Base-by-base conservation (phyloP, 1,140 invertebrate species). In the Helicoverpa armigera region DNA sequence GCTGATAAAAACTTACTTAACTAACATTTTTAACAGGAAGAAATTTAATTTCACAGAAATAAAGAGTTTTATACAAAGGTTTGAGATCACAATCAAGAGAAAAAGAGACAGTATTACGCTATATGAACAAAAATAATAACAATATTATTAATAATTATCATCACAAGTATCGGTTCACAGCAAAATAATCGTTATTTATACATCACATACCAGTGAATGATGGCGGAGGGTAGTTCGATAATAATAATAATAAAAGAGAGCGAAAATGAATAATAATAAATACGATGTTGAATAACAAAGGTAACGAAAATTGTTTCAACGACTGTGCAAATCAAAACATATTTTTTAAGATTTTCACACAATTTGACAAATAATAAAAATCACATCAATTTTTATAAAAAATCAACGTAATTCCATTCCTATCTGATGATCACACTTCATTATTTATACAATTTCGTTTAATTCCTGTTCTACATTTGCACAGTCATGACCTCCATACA, bases 151-250 rank as follows among this genome's bases (percentile, higher is more conserved):
- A 82, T 79, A 29, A 81, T 84, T 78, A 81, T 70, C 79, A 89
- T 90, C 87, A 91, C 88, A 90, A 80, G 61, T 83, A 80, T 75
- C 77, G 83, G 86, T 89, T 90, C 88, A 89, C 83, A 90, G 89
- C 90, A 79, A 43, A 78, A 48, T 63, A 65, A 69, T 88, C 86
- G 87, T 88, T 81, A 65, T 35, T 80, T 65, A 58, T 53, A 76
- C 56, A 67, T 79, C 65, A 69, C 16, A 58, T 50, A 79, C 16
- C 63, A 65, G 63, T 60, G 74, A 74, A 82, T 83, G 82, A 84
- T 75, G 81, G 79, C 76, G 80, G 53, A 81, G 72, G 78, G 79
- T 67, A 69, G 80, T 50, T 77, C 58, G 23, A 79, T 31, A 79
- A 72, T 75, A 58, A 60, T 82, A 80, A 81, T 14, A 11, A 3